Base-by-base conservation (phyloP, 1,140 invertebrate genomes). In the Meteorus sp. region DNA sequence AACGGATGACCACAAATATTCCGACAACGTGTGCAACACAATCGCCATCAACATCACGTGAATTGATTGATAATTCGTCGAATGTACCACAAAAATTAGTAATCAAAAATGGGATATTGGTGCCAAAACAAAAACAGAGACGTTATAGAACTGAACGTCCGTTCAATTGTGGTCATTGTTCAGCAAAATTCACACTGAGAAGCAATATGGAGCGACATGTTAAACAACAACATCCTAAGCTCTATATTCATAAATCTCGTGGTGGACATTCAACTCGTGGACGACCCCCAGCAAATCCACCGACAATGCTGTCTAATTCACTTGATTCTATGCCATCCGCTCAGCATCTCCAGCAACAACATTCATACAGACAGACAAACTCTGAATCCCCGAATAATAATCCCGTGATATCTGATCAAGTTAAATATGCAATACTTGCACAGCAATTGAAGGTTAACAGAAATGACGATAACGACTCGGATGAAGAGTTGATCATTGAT, bases 191-290 rank as follows among this genome's bases (percentile, higher is more conserved):
- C 68, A 95, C 93, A 0, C 74, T 96, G 0, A 84, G 93, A 5
- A 94, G 92, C 5, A 95, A 95, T 68, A 95, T 95, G 92, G 93
- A 96, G 74, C 80, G 93, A 0, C 94, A 97, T 60, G 90, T 95
- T 0, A 96, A 96, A 71, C 92, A 95, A 65, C 93, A 95, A 66
- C 94, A 96, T 81, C 93, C 93, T 0, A 89, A 93, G 48, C 87
- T 85, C 63, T 95, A 92, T 90, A 90, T 87, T 44, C 88, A 91
- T 55, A 79, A 89, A 41, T 88, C 90, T 60, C 80, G 86, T 58
- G 82, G 68, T 39, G 79, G 73, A 17, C 76, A 79, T 13, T 82
- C 79, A 8, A 80, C 80, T 1, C 67, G 81, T 33, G 76, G 83
- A 8, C 77, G 83, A 66, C 78, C 79, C 3, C 79, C 76, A 6